Evolutionary conservation across 2,888 invertebrate species (phyloP).

Genomic region (Clistopyga incitator): DNA sequence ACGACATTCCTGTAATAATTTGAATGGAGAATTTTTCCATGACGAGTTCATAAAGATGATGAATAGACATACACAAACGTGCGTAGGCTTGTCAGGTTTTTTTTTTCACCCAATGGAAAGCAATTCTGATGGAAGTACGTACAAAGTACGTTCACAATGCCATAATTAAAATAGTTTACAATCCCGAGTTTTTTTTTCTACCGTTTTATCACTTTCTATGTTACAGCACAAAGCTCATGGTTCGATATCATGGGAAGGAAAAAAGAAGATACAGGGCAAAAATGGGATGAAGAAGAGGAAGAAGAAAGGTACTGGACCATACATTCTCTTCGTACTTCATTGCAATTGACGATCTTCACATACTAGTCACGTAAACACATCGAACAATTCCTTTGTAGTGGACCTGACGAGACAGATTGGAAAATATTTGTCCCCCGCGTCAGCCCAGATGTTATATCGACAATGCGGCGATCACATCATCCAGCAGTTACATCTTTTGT

Average conservation of each 20-base stretch:
- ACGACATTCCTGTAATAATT: neutral
- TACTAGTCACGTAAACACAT: slow-evolving; percentile 76
- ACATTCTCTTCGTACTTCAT: slow-evolving; percentile 60
- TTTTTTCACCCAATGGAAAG: neutral
- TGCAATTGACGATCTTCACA: slow-evolving; percentile 64
- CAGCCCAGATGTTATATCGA: neutral
- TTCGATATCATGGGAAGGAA: neutral
- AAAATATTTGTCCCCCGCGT: slow-evolving; percentile 73
- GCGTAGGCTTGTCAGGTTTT: neutral
- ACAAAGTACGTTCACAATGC: slow-evolving; percentile 37
- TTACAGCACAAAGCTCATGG: slow-evolving; percentile 6
- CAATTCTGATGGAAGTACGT: neutral
- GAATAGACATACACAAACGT: neutral
- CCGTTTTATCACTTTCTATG: slow-evolving; percentile 1
- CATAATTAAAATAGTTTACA: slow-evolving; percentile 78
- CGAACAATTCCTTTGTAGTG: slow-evolving; percentile 75
- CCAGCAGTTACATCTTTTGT: neutral
- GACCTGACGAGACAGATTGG: slow-evolving; percentile 75
- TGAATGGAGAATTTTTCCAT: neutral
- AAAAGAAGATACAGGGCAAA: slow-evolving; percentile 4
- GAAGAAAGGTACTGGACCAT: slow-evolving; percentile 58
- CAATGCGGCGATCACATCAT: neutral
- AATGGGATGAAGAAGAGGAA: neutral
- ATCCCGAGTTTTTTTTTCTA: slow-evolving; percentile 28
- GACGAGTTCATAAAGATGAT: neutral